phyloP scores from a whole-genome alignment of 2,113 vertebrate genomes.

The Sinocyclocheilus grahami region DNA sequence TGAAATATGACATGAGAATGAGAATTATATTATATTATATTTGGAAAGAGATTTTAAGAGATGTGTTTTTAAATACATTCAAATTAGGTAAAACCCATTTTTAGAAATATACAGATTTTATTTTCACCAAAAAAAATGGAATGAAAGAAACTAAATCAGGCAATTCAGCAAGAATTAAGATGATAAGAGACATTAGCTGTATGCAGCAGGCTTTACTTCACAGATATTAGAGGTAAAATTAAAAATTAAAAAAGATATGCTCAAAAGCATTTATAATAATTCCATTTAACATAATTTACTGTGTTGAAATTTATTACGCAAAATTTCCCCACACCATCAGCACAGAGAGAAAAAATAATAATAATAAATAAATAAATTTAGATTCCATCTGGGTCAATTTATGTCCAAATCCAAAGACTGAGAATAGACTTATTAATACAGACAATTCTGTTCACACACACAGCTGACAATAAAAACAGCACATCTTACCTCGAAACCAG shows the following conservation, averaged over 20 bases:
- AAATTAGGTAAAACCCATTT: no score
- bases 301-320: no score
- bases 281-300: not conserved
- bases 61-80: no score
- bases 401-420: not conserved
- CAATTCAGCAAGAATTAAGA: not conserved
- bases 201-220: not conserved
- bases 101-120: not conserved
- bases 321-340: not conserved
- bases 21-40: no score
- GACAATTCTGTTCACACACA: constrained; percentile 38
- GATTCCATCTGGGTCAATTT: not conserved
- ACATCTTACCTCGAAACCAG: constrained; percentile 25
- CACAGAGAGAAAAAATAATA: not conserved
- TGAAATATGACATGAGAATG: no score
- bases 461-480: constrained; percentile 19
- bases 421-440: constrained; percentile 34
- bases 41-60: no score
- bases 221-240: not conserved
- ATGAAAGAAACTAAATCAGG: not conserved
- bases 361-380: no score
- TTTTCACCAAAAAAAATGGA: not conserved
- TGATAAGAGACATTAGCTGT: not conserved
- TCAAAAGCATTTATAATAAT: no score
- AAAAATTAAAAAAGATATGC: no score